Conservation (phyloP, 2,888 invertebrate genomes). For the Mimas tiliae region DNA sequence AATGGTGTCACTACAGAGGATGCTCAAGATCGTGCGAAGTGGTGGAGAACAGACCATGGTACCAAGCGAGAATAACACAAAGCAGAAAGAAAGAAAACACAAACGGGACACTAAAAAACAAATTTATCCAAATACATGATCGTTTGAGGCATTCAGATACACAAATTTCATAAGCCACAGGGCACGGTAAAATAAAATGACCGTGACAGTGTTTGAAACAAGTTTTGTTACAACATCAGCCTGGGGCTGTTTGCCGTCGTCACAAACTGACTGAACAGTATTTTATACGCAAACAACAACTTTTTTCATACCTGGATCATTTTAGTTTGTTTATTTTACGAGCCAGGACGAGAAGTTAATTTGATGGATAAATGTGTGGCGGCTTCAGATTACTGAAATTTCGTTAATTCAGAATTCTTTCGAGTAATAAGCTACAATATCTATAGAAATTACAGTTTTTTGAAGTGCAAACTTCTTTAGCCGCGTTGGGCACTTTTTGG, state of each 20-base stretch:
- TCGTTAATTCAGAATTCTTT: too few relatives aligned
- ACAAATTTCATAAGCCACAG: background rate
- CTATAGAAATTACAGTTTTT: too few relatives aligned
- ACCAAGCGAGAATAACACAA: too few relatives aligned
- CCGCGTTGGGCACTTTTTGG: too few relatives aligned
- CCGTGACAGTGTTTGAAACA: background rate
- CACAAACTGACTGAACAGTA: constrained; percentile 14
- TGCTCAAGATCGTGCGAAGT: too few relatives aligned
- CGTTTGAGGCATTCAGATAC: background rate
- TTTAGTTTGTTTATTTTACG: background rate
- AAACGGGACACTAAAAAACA: too few relatives aligned
- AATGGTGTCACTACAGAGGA: too few relatives aligned
- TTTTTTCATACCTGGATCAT: constrained; percentile 3
- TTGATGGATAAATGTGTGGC: background rate
- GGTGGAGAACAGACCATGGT: too few relatives aligned
- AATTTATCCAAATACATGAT: background rate
- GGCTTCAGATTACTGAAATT: background rate
- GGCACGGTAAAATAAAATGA: background rate
- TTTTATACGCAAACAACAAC: background rate
- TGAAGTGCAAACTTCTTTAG: too few relatives aligned
- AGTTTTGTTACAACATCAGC: background rate
- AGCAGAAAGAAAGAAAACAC: too few relatives aligned
- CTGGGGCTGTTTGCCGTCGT: constrained; percentile 14
- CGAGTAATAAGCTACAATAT: too few relatives aligned
- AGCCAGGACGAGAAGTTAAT: background rate